Base-by-base conservation (phyloP, 1,140 invertebrate genomes). In the Brachionus koreanus region DNA sequence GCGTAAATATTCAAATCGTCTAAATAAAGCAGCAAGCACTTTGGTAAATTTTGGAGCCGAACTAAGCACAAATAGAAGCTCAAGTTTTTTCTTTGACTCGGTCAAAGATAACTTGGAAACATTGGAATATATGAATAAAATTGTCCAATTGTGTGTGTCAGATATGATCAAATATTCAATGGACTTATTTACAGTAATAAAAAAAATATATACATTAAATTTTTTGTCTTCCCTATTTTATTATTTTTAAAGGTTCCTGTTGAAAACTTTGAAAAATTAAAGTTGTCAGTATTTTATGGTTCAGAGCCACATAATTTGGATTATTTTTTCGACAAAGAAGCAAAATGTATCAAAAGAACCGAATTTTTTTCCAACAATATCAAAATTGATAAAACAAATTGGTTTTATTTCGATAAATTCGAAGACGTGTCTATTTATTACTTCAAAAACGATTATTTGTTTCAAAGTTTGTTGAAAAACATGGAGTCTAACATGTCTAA, bases 121-220 rank as follows among this genome's bases (percentile, higher is more conserved):
- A 29, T 35, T 74, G 7, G 69, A 74, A 12, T 46, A 46, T 25
- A 74, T 74, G 69, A 74, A 74, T 19, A 74, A 74, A 74, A 42
- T 74, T 25, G 69, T 74, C 7, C 69, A 74, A 74, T 46, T 74
- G 23, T 74, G 69, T 46, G 69, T 74, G 16, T 74, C 69, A 74
- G 69, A 74, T 74, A 74, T 74, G 69, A 74, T 74, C 7, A 74
- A 74, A 46, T 74, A 74, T 74, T 74, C 69, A 19, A 74, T 74
- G 69, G 69, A 74, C 13, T n/a, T 74, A 5, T 74, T 74, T 46
- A 74, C 69, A 12, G 69, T 74, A 74, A 69, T 19, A 49, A 16
- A 25, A 13, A 39, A 39, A 39, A n/a, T n/a, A n/a, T n/a, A n/a
- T n/a, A n/a, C n/a, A n/a, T 25, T 16, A 7, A 69, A 39, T 5